Base-by-base conservation (phyloP, 2,113 vertebrate species). In the Lates calcarifer region DNA sequence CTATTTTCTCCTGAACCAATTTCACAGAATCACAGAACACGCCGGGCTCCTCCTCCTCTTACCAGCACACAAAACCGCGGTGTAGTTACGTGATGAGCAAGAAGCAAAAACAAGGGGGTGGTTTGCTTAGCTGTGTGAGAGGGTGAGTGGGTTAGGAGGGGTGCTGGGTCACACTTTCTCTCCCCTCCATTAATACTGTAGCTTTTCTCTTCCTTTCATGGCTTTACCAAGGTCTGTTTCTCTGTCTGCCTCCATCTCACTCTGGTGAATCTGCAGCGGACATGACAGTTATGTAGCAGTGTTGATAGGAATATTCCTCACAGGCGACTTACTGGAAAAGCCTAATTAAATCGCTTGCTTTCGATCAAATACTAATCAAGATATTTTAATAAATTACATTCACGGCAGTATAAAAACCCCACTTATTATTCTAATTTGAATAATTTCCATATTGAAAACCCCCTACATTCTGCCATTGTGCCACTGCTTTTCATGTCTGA, bases 81-180 rank as follows among this genome's bases (percentile, higher is more conserved):
- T 58, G 76, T 62, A 81, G 83, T 81, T 83, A 73, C 83, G 83
- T 72, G 88, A 76, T 61, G 75, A 76, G 77, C 29, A 33, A 81
- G 70, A 84, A 74, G 60, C 49, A 77, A 87, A 89, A 91, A 76
- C 82, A 86, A 78, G 74, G 26, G 60, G 79, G 71, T 65, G 77
- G 79, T 86, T 91, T 90, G 79, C 70, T 73, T 85, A 89, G 77
- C 87, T 90, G 84, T 87, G 79, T 76, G 79, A 53, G 45, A 84
- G 83, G 41, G 51, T 66, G 71, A 86, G 68, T 12, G 60, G 70
- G 57, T 82, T 61, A 72, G 55, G 57, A 60, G 62, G 69, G 65
- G 75, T 73, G 78, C 63, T 72, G 74, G 71, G 79, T 86, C 82
- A 81, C 75, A 74, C 64, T 69, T 68, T 75, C 67, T 78, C 81